A percentile compares a stretch with the other conserved stretches of the same genome.
phyloP scores from a whole-genome alignment of 1,140 invertebrate species.

The Brachionus calyciflorus region DNA sequence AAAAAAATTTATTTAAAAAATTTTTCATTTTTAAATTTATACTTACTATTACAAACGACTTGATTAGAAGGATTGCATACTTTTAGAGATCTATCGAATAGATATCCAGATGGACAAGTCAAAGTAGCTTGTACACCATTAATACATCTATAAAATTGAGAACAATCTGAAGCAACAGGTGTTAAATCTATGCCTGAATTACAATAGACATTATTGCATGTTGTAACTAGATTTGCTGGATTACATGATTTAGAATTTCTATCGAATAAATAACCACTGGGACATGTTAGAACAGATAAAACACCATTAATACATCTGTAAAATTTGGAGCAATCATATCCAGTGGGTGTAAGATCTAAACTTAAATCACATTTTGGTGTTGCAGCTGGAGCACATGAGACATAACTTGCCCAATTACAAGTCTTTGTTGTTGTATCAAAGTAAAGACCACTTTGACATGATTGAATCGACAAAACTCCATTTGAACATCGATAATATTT shows the following conservation, averaged over 20 bases:
- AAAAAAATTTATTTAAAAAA: neutral
- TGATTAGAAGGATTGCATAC: neutral
- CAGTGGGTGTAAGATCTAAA: neutral
- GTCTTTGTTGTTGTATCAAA: neutral
- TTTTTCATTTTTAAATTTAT: neutral
- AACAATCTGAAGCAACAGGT: conserved; percentile 3
- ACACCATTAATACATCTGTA: conserved; percentile 22
- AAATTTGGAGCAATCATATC: conserved; percentile 6
- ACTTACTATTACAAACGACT: neutral
- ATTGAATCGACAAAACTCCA: neutral
- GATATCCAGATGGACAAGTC: neutral
- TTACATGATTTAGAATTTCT: neutral
- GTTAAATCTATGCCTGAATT: conserved; percentile 15
- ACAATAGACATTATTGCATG: neutral
- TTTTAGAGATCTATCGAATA: neutral
- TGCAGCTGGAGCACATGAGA: neutral
- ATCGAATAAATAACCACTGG: conserved; percentile 2
- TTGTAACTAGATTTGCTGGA: neutral
- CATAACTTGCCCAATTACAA: conserved; percentile 12
- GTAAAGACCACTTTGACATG: neutral
- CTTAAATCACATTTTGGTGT: neutral
- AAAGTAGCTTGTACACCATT: conserved; percentile 7
- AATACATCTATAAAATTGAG: conserved; percentile 12
- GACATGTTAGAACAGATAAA: neutral
- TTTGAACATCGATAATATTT: conserved; percentile 25